These are phyloP conservation scores for Leptosomus discolor DNA, from an alignment of 2,113 vertebrate species.

Conservation along the genomic window DNA sequence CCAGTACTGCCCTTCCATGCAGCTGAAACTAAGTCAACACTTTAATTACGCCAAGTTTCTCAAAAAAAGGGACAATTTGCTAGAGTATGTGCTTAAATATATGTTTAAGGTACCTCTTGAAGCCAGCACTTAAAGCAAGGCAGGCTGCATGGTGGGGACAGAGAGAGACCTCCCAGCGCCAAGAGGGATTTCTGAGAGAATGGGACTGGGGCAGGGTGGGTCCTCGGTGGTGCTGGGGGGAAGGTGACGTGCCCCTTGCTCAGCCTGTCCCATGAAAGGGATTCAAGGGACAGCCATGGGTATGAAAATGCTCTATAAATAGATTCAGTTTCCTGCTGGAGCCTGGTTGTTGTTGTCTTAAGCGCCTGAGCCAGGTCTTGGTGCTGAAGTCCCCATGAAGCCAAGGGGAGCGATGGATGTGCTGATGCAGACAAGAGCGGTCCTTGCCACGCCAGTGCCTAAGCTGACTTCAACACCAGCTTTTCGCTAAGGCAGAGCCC, in stretches of 20 bases:
- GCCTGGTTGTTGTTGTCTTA: background rate
- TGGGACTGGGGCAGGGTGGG: background rate
- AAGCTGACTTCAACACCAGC: background rate
- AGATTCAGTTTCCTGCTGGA: background rate
- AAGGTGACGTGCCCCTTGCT: background rate
- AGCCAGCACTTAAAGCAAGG: background rate
- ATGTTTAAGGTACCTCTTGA: background rate
- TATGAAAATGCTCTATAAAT: background rate
- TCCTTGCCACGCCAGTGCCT: rapidly evolving
- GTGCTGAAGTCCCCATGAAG: background rate
- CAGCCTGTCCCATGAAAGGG: background rate
- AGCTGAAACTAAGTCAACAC: background rate
- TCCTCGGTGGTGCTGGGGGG: background rate
- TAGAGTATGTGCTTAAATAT: background rate
- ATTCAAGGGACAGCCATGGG: background rate
- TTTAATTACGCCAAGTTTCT: background rate
- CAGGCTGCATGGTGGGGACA: background rate
- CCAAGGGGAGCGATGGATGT: background rate
- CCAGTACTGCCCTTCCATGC: rapidly evolving
- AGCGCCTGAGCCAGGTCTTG: background rate
- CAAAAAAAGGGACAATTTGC: background rate
- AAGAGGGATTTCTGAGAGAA: background rate
- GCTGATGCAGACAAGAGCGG: background rate
- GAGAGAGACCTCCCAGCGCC: background rate
- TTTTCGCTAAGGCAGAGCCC: background rate